These are phyloP conservation scores for Peromyscus nudipes DNA, from an alignment of 2,797 vertebrate species.

Conservation along the genomic window DNA sequence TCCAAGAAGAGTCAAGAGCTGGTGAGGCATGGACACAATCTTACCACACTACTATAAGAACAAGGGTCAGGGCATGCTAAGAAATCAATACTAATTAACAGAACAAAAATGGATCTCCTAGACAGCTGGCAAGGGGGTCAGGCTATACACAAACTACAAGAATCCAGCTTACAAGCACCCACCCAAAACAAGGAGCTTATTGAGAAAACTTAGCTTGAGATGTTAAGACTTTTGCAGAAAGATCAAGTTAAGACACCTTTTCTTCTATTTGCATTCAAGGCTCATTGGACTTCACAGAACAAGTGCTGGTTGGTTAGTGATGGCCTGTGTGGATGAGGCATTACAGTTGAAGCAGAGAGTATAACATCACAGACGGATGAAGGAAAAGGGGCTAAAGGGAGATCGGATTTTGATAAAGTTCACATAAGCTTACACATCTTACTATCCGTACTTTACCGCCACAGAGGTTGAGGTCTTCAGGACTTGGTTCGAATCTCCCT, in stretches of 20 bases:
- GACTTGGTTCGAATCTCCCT: conserved; percentile 2
- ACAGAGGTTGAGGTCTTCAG: not conserved
- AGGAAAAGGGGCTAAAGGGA: not conserved
- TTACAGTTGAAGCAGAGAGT: not conserved
- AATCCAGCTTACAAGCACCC: not conserved
- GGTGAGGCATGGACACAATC: not conserved
- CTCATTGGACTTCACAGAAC: not conserved
- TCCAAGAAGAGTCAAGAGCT: not conserved
- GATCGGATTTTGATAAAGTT: not conserved
- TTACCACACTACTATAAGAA: not conserved
- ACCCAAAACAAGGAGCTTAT: not conserved
- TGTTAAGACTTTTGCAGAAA: not conserved
- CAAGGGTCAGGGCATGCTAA: not conserved
- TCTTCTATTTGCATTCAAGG: not conserved
- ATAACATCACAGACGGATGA: not conserved
- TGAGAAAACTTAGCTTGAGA: not conserved
- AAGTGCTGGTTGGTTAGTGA: not conserved
- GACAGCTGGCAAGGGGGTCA: not conserved
- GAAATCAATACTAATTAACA: not conserved
- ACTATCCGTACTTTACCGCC: not conserved
- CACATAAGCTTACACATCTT: not conserved
- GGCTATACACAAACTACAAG: not conserved
- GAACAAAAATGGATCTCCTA: not conserved
- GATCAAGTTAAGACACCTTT: not conserved
- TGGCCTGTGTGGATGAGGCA: not conserved